A percentile compares a stretch with the other conserved stretches of the same genome.
These are phyloP conservation scores for Trichogramma evanescens DNA, from an alignment of 2,888 invertebrate genomes.

Conservation along the genomic window DNA sequence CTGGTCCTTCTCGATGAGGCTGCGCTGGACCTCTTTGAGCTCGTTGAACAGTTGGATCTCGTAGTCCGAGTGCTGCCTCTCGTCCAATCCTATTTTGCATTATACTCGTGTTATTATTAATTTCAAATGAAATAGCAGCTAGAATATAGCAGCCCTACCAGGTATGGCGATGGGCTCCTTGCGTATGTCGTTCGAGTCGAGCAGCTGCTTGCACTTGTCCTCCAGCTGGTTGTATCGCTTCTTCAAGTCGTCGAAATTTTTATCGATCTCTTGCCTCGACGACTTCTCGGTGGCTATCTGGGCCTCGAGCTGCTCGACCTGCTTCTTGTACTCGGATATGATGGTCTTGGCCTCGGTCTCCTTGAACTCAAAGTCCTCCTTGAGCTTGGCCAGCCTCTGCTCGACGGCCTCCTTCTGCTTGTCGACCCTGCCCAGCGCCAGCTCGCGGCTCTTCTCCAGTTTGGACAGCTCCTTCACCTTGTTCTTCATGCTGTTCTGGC, in stretches of 20 bases:
- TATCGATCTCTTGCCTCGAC: conserved; percentile 25
- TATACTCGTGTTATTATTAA: no score
- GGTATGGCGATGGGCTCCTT: no score
- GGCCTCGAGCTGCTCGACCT: conserved; percentile 17
- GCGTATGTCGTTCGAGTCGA: conserved; percentile 24
- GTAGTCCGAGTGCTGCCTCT: conserved; percentile 36
- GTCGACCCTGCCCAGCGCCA: conserved; percentile 30
- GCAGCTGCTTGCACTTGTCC: conserved; percentile 25
- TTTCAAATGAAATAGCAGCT: no score
- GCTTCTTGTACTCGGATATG: conserved; percentile 25
- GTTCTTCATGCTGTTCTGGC: conserved; percentile 29
- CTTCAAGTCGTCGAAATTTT: conserved; percentile 20
- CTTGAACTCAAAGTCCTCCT: conserved; percentile 28
- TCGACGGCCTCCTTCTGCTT: conserved; percentile 36
- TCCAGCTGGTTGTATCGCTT: conserved; percentile 27
- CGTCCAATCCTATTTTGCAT: conserved; percentile 16
- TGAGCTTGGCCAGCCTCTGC: conserved; percentile 33
- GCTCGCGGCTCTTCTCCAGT: conserved; percentile 30
- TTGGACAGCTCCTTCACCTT: conserved; percentile 31
- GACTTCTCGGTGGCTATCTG: conserved; percentile 24
- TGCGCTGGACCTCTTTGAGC: conserved; percentile 44
- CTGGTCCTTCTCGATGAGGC: conserved; percentile 46
- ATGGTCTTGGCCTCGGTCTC: conserved; percentile 26
- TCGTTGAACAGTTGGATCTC: conserved; percentile 53
- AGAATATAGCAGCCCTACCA: no score